Evolutionary conservation across 1,140 invertebrate genomes (phyloP), one percentile per base, ranked within the genome.

Genomic region (Colletes gigas): DNA sequence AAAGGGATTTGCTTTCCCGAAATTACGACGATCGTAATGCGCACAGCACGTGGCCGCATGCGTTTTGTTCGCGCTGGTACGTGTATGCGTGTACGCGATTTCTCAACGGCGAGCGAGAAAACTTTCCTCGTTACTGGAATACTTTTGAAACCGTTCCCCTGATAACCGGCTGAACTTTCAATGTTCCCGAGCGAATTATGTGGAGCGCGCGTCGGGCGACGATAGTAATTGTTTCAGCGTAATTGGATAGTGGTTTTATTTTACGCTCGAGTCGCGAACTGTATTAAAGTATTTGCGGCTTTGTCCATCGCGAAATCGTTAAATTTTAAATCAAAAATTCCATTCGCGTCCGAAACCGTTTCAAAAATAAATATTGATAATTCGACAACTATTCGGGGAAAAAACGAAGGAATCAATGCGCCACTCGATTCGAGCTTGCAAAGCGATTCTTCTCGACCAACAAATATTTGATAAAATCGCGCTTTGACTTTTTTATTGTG

Each of bases 71-170:
- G 44, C 44, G 44, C 8, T 7, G 44, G 44, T 44, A 9, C 10
- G 50, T 50, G 8, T 10, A 12, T 12, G 50, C 3, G 50, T 50
- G 60, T 19, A n/a, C 44, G 70, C 66, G 62, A 81, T 84, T 84
- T 59, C 47, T 65, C 52, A 12, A n/a, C 55, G 15, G n/a, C 21
- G 44, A 57, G 14, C 47, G 54, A 69, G 19, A 57, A 70, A 84
- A 85, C 78, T 85, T 85, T 82, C 59, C 70, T 85, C 79, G 68
- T 85, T 84, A 84, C 70, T 52, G 68, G 60, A 85, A 85, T 82
- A 85, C 83, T 85, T 85, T 77, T 55, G 39, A 73, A 85, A 78
- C 50, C 57, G 69, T 67, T 69, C 15, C 52, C 39, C 59, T 85
- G 83, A 82, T 85, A 85, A 85, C 54, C 70, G 54, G 69, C 70